A percentile compares a stretch with the other conserved stretches of the same genome.
phyloP scores from a whole-genome alignment of 2,797 vertebrate genomes.

The Sebastes steindachneri region DNA sequence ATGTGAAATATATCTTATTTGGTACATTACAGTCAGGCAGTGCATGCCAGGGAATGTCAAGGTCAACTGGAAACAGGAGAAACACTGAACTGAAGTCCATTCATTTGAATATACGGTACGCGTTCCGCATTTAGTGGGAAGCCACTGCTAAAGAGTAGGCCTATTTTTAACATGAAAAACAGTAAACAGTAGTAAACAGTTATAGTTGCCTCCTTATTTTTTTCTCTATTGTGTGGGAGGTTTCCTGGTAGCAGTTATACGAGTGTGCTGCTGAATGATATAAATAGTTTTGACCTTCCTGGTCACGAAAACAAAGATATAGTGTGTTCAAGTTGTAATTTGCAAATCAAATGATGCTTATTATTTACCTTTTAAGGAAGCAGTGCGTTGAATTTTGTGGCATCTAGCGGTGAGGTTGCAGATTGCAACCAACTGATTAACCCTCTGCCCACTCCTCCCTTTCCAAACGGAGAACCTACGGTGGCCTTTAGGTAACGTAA shows the following conservation, averaged over 20 bases:
- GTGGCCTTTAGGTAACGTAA: no score
- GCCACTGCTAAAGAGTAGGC: neutral
- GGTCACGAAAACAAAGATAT: neutral
- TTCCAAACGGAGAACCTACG: no score
- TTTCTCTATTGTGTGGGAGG: neutral
- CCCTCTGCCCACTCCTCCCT: no score
- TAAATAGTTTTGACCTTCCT: neutral
- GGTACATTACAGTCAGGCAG: neutral
- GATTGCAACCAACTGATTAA: neutral
- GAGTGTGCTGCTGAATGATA: neutral
- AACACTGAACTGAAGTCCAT: neutral
- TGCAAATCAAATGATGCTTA: neutral
- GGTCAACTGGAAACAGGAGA: conserved; percentile 25
- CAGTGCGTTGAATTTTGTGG: neutral
- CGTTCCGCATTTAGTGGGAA: conserved; percentile 6
- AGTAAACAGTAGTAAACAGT: conserved; percentile 14
- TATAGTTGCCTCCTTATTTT: conserved; percentile 2
- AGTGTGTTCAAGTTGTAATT: neutral
- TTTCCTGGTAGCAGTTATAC: conserved; percentile 29
- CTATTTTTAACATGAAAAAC: conserved; percentile 23
- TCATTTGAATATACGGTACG: conserved; percentile 10
- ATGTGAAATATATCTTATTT: conserved; percentile 36
- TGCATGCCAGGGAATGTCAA: conserved; percentile 24
- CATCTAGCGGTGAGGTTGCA: neutral
- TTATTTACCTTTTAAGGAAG: neutral